Evolutionary conservation across 92 coral and sea anemone genomes (phyloP).

Genomic region (Parazoanthus darwini): DNA sequence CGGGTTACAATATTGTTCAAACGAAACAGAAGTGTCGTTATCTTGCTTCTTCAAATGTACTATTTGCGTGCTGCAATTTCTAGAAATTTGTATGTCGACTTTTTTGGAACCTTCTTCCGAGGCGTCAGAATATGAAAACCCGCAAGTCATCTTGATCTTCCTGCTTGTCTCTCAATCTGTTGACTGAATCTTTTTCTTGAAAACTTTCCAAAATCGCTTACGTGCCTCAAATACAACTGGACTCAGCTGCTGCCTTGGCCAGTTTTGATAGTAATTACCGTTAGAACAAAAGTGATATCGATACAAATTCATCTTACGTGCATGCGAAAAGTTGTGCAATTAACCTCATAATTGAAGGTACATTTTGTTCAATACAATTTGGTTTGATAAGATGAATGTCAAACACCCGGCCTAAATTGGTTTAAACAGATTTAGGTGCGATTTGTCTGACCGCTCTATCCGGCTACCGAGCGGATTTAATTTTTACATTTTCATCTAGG

Average conservation of each 20-base stretch:
- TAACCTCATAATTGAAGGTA: background rate
- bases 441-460: constrained; percentile 7
- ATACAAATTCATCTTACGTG: background rate
- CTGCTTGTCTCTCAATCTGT: constrained; percentile 1
- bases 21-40: too few species aligned
- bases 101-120: background rate
- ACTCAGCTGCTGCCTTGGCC: background rate
- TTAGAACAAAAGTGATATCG: background rate
- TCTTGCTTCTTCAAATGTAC: background rate
- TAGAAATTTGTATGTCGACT: background rate
- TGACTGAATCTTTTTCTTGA: background rate
- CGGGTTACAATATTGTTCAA: background rate
- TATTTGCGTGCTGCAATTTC: background rate
- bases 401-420: background rate
- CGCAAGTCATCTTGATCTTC: background rate
- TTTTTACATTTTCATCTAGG: background rate
- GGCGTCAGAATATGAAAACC: background rate
- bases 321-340: background rate
- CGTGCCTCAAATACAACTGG: background rate
- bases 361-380: background rate
- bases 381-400: background rate
- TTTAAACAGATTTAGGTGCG: constrained; percentile 2
- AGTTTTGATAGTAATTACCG: background rate
- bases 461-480: background rate
- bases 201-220: background rate